These are phyloP conservation scores for Drosophila miranda DNA, from an alignment of 1,140 invertebrate species.

Conservation along the genomic window DNA sequence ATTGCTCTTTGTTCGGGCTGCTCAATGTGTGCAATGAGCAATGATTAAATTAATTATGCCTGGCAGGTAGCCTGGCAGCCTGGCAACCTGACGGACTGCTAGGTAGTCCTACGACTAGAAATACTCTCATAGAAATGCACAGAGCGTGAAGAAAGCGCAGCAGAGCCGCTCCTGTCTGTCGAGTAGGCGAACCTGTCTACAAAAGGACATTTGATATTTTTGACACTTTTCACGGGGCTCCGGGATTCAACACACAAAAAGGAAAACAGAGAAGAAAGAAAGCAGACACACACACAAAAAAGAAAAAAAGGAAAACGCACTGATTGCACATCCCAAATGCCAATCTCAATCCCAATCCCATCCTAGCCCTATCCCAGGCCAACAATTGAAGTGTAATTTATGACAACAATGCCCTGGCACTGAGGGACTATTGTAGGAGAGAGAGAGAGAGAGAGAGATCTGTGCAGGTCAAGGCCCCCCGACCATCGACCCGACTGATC, in stretches of 20 bases:
- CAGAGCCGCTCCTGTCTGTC: background rate
- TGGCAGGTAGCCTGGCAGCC: conserved; percentile 50
- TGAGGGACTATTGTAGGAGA: conserved; percentile 15
- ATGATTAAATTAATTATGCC: conserved; percentile 78
- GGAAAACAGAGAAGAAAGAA: conserved; percentile 27
- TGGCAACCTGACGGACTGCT: conserved; percentile 32
- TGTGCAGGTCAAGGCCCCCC: conserved; percentile 30
- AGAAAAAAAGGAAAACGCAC: conserved; percentile 21
- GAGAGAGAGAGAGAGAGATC: conserved; percentile 5
- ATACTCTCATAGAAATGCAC: conserved; percentile 57
- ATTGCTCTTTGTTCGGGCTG: conserved; percentile 27
- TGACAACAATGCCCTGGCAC: conserved; percentile 65
- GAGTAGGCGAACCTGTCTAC: conserved; percentile 26
- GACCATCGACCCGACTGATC: conserved; percentile 33
- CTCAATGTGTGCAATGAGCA: conserved; percentile 66
- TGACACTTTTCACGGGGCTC: conserved; percentile 57
- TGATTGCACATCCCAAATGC: conserved; percentile 46
- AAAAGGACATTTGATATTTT: conserved; percentile 78
- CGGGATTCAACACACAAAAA: conserved; percentile 45
- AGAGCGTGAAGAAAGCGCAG: conserved; percentile 60
- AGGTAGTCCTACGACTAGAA: conserved; percentile 1
- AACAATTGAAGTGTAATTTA: conserved; percentile 78
- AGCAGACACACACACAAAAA: conserved; percentile 8
- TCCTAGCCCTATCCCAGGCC: background rate
- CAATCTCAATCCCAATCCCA: conserved; percentile 11